A percentile compares a stretch with the other conserved stretches of the same genome.
phyloP scores from a whole-genome alignment of 2,888 invertebrate genomes.

The Lycia hirtaria region DNA sequence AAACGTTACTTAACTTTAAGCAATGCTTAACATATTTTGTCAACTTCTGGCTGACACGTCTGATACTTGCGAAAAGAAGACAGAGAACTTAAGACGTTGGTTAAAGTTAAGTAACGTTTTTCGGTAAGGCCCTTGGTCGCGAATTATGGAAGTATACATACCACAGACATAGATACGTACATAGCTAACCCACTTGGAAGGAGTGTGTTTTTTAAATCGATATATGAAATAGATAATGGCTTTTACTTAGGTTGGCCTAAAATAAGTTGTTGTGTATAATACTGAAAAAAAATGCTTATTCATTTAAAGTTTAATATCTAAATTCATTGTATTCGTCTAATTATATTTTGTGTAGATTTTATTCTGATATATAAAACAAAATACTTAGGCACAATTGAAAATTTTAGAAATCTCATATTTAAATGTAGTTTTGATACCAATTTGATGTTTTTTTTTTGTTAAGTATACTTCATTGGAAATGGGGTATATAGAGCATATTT shows the following conservation, averaged over 20 bases:
- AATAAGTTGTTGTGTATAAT: constrained; percentile 14
- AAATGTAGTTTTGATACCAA: constrained; percentile 19
- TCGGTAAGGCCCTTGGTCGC: too few relatives aligned
- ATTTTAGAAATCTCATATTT: constrained; percentile 19
- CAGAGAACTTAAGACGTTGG: too few relatives aligned
- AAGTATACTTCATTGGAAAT: constrained; percentile 6
- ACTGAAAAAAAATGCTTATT: background rate
- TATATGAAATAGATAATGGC: constrained; percentile 37
- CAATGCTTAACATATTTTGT: too few relatives aligned
- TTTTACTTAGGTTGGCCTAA: constrained; percentile 41
- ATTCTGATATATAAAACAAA: constrained; percentile 6
- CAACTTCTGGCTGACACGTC: too few relatives aligned
- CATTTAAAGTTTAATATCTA: background rate
- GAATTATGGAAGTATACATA: too few relatives aligned
- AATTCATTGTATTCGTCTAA: background rate
- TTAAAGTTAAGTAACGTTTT: too few relatives aligned
- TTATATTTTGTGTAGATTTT: constrained; percentile 6
- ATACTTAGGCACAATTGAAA: constrained; percentile 1
- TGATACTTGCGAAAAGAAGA: too few relatives aligned
- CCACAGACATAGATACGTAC: too few relatives aligned
- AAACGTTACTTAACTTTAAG: too few relatives aligned
- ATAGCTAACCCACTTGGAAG: too few relatives aligned
- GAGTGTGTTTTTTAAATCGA: too few relatives aligned
- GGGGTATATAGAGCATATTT: too few relatives aligned
- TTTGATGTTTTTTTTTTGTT: constrained; percentile 2